These are phyloP conservation scores for Panthera leo DNA, from an alignment of 2,113 vertebrate species.

Conservation along the genomic window DNA sequence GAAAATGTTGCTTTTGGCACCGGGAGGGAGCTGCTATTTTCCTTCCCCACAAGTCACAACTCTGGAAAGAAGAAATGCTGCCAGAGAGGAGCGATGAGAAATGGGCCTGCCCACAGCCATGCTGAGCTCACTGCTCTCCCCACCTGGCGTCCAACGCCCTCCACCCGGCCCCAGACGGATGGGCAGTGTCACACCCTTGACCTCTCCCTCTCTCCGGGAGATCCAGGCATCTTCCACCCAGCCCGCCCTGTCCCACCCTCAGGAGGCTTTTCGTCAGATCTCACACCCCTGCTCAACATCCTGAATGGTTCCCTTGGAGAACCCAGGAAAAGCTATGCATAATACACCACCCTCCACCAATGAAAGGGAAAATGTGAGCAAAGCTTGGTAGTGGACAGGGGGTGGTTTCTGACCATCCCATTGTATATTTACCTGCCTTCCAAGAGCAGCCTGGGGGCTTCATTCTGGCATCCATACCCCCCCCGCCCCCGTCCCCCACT, in stretches of 20 bases:
- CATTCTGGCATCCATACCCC: neutral
- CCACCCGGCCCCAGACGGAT: rapidly evolving
- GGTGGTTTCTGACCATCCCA: neutral
- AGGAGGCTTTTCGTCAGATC: neutral
- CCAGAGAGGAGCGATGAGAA: neutral
- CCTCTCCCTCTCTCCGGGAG: neutral
- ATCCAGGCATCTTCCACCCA: neutral
- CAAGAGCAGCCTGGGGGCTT: neutral
- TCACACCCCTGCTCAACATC: neutral
- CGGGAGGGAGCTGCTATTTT: neutral
- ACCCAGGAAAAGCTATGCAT: neutral
- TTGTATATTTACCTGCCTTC: neutral
- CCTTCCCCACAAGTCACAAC: constrained; percentile 17
- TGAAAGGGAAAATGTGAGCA: neutral
- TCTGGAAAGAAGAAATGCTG: constrained; percentile 41
- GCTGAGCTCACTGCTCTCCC: constrained; percentile 42
- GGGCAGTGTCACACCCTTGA: neutral
- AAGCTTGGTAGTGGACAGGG: neutral
- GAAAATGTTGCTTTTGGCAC: constrained; percentile 73
- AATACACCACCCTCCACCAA: neutral
- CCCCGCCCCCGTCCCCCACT: too few species aligned
- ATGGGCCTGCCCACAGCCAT: neutral
- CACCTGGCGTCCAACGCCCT: neutral
- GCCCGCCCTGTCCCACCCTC: neutral
- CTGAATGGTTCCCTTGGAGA: neutral